Evolutionary conservation across 2,113 vertebrate species (phyloP).

Genomic region (Anoplopoma fimbria): DNA sequence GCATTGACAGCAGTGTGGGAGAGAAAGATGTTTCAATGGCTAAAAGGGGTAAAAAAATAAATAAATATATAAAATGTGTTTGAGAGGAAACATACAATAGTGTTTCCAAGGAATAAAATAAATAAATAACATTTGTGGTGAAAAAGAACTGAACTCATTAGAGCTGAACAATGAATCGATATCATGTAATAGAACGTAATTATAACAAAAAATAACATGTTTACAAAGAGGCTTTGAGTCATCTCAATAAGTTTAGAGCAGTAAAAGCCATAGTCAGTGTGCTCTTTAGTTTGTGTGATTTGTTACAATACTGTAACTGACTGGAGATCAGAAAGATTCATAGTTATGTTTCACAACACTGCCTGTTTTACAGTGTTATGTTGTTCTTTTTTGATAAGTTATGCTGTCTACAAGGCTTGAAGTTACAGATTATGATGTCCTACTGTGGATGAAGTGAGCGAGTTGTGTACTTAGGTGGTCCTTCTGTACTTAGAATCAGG

Average conservation of each 20-base stretch:
- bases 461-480: too few species aligned
- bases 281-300: neutral
- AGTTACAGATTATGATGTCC: too few species aligned
- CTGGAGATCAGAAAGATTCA: too few species aligned
- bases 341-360: neutral
- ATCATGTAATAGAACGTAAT: neutral
- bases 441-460: too few species aligned
- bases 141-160: neutral
- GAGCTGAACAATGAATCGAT: neutral
- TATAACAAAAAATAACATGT: too few species aligned
- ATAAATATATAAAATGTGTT: neutral
- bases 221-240: neutral
- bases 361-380: too few species aligned
- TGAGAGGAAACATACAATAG: neutral
- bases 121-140: too few species aligned
- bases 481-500: too few species aligned
- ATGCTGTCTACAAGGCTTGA: too few species aligned
- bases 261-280: neutral
- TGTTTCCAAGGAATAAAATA: neutral
- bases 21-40: neutral
- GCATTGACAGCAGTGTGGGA: neutral
- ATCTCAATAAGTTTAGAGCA: neutral
- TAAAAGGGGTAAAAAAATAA: slow-evolving; percentile 7
- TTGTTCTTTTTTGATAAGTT: too few species aligned
- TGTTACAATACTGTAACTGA: neutral